Evolutionary conservation across 1,140 invertebrate species (phyloP), one percentile per base, ranked within the genome.

Genomic region (Hermetia illucens): DNA sequence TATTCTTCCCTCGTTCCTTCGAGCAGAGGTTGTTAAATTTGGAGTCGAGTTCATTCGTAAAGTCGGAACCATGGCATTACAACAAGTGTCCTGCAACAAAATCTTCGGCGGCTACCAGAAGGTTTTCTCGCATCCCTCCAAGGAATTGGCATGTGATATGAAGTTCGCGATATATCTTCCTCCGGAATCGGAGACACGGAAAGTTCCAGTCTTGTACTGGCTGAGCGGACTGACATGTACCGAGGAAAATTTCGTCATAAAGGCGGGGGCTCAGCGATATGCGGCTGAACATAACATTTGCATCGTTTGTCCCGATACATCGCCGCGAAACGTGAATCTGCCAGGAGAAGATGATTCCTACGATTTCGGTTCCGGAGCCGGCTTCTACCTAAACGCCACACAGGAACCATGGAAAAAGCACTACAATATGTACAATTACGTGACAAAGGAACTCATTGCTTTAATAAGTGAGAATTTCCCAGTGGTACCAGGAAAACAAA

Each of bases 341-440:
- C 76, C 82, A 39, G 91, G 90, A 3, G 87, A 97, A 63, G 77
- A 85, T 50, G 89, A 91, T 33, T 68, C 70, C 17, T 96, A 81
- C 72, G 92, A 97, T 64, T 93, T 98, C 69, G 95, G 95, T 19
- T 79, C 77, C 19, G 87, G 87, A 16, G 94, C 95, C 46, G 90
- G 93, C 2, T 98, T 96, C 61, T 98, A 98, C 64, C 66, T 98
- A 0, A 83, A 98, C 70, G 91, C 94, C 3, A 82, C 79, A 1
- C 64, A 80, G 49, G 79, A 85, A 20, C 89, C 90, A 38, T 99
- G 93, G 92, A 81, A 81, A 25, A 80, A 76, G 35, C 79, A 98
- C 65, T 98, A 96, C 49, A 75, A 80, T 52, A 98, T 98, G 95
- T 97, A 81, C 50, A 89, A 83, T 31, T 98, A 98, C 53, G 65